Conservation (phyloP, 1,140 invertebrate species). For the Listronotus oregonensis region DNA sequence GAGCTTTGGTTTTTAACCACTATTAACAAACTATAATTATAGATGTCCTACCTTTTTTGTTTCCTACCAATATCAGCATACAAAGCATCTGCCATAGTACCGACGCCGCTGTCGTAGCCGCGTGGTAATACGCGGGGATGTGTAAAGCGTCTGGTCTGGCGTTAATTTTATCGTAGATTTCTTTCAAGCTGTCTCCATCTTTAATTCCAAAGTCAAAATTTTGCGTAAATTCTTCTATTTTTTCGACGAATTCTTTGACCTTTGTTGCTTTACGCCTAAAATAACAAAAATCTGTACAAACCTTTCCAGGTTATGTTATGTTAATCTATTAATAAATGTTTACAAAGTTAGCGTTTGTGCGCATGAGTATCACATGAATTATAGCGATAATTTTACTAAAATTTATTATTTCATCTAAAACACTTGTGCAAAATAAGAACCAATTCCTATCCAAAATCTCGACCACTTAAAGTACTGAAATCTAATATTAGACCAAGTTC, state of each 20-base stretch:
- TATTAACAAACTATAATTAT: too few species aligned
- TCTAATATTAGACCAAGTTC: too few species aligned
- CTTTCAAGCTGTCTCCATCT: constrained; percentile 39
- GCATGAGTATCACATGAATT: too few species aligned
- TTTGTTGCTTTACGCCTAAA: constrained; percentile 8
- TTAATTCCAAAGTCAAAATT: constrained; percentile 39
- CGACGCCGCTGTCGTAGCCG: constrained; percentile 55
- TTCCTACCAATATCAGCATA: constrained; percentile 60
- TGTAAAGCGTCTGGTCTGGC: constrained; percentile 40
- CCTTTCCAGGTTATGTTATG: too few species aligned
- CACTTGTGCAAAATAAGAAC: too few species aligned
- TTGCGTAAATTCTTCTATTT: constrained; percentile 22
- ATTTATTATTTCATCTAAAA: too few species aligned
- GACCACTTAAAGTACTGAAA: too few species aligned
- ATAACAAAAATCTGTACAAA: neutral
- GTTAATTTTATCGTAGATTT: constrained; percentile 55
- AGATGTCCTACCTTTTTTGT: constrained; percentile 53
- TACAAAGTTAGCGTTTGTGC: too few species aligned
- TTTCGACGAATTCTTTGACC: neutral
- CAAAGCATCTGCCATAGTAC: constrained; percentile 62
- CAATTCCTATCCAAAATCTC: too few species aligned
- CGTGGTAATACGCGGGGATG: constrained; percentile 52
- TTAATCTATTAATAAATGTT: too few species aligned
- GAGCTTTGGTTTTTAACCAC: too few species aligned
- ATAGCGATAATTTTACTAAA: too few species aligned